Evolutionary conservation across 2,113 vertebrate species (phyloP), one percentile per base, ranked within the genome.

Genomic region (Panurus biarmicus): DNA sequence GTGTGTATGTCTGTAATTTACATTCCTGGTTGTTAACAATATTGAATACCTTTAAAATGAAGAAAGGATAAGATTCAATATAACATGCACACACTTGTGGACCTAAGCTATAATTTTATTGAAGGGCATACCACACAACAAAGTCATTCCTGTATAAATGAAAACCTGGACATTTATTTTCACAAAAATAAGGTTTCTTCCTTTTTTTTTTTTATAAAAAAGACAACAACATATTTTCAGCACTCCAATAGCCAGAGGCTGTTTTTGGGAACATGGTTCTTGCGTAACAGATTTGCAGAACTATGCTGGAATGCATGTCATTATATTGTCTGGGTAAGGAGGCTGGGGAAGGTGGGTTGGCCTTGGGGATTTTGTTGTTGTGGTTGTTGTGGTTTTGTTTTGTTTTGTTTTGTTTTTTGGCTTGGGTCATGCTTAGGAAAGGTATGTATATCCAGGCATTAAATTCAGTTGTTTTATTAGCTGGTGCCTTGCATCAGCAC

Each of bases 91-190:
- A 72, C 51, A 61, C 38, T 95, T 8, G n/a, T 65, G 79, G 91
- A 89, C 45, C 25, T 94, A 96, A 97, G 93, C 76, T 95, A 53
- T 92, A 93, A 81, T 96, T 96, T 94, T 96, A 96, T 96, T 94
- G 77, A 96, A 97, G 87, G 74, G 14, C 87, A 97, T 96, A 82
- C 70, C 70, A 90, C 79, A 79, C 51, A 56, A 90, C 78, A 97
- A 97, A 96, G 92, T 70, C 81, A 96, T 95, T 72, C 78, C 76
- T 89, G 57, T 84, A 91, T 88, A 97, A 97, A 97, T 96, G 85
- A 96, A 97, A 97, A 96, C 62, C 85, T 94, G 96, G 80, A 36
- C 66, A 31, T 95, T 97, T 96, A 85, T 94, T 97, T 97, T 90
- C 90, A 94, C 75, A 96, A 96, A 97, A 96, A 96, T 87, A 94